phyloP scores from a whole-genome alignment of 2,113 vertebrate species.

The Hydrochoerus hydrochaeris region DNA sequence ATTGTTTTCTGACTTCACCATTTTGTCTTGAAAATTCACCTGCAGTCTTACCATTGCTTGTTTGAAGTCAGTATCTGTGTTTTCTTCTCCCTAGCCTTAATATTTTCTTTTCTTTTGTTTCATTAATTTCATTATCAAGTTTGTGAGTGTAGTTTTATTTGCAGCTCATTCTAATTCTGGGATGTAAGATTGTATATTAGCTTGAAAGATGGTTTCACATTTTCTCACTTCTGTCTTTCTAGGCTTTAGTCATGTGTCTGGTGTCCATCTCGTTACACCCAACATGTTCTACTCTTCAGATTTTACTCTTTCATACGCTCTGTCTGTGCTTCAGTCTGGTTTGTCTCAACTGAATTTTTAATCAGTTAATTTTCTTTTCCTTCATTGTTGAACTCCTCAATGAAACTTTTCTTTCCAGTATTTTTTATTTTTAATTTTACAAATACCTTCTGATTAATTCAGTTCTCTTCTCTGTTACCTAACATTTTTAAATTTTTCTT shows the following conservation, averaged over 20 bases:
- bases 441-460: background rate
- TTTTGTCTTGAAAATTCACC: slow-evolving; percentile 4
- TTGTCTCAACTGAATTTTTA: background rate
- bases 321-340: background rate
- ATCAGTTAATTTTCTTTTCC: background rate
- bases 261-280: background rate
- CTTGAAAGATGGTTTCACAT: background rate
- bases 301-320: background rate
- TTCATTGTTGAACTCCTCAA: background rate
- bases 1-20: background rate
- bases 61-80: background rate
- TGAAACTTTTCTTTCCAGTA: background rate
- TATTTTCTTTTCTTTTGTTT: background rate
- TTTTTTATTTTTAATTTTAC: background rate
- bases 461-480: background rate
- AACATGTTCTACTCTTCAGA: background rate
- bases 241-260: background rate
- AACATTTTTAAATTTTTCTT: background rate
- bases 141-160: background rate
- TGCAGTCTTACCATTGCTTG: background rate
- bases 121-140: background rate
- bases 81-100: background rate
- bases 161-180: background rate
- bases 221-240: background rate
- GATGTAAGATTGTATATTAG: background rate